Base-by-base conservation (phyloP, 2,888 invertebrate species). In the Microplitis manilae region DNA sequence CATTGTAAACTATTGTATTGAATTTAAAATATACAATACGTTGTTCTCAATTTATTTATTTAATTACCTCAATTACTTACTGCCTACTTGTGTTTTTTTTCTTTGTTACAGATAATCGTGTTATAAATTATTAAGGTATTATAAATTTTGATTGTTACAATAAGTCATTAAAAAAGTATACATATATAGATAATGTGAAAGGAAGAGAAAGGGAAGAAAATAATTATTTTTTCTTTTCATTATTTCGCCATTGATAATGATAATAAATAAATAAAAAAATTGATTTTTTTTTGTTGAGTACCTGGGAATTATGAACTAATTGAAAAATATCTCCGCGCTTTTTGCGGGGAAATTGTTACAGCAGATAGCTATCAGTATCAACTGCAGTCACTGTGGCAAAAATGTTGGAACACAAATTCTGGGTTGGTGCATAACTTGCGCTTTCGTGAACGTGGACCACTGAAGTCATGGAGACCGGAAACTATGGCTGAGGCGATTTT, bases 401-500 rank as follows among this genome's bases (percentile, higher is more conserved):
- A 97, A 90, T 97, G 97, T 91, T 97, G 97, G 97, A 97, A 96
- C 91, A 96, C 96, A 83, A 96, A 96, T 90, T 97, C 97, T 91
- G 95, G 95, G 86, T 92, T 97, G 87, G 96, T 97, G 84, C 97
- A 97, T 91, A 96, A 97, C 90, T 91, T 97, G 87, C 94, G 97
- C 85, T 97, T 97, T 92, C 94, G 97, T 69, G 97, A 97, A 91
- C 94, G 97, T 77, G 97, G 97, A 2, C 97, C 97, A 0, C 92
- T 97, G 79, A 97, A 97, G 90, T 97, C 97, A 75, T 97, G 97
- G 97, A 92, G 97, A 73, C 97, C 97, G 2, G 97, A 97, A 90
- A 97, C 97, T 78, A 97, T 97, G 97, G 97, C 97, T 60, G 97
- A 97, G 89, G 97, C 97, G 81, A 97, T 97, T 85, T 96, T 97